These are phyloP conservation scores for Pangasius sanitwongsei DNA, from an alignment of 2,797 vertebrate genomes.

Conservation along the genomic window DNA sequence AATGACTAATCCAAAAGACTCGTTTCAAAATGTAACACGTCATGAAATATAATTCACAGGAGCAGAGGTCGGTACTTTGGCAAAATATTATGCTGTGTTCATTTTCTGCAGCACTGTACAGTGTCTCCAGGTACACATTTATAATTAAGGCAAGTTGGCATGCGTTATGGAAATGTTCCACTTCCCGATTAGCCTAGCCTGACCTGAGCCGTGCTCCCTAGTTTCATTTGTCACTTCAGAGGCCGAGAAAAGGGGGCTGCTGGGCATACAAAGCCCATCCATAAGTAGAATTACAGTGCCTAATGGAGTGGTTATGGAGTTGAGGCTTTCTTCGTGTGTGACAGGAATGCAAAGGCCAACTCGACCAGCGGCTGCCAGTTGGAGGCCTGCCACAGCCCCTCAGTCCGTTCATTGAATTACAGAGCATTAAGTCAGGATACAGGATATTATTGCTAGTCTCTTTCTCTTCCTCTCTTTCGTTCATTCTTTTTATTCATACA, in stretches of 20 bases:
- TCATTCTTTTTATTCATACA: conserved; percentile 37
- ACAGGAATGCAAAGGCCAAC: conserved; percentile 50
- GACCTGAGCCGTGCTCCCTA: conserved; percentile 32
- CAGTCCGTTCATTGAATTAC: conserved; percentile 61
- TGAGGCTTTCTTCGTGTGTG: conserved; percentile 51
- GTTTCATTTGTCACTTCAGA: conserved; percentile 45
- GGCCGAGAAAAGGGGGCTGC: conserved; percentile 35
- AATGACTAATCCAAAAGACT: background rate
- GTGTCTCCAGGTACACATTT: conserved; percentile 22
- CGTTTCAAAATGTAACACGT: conserved; percentile 10
- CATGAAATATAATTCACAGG: conserved; percentile 20
- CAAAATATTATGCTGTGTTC: conserved; percentile 29
- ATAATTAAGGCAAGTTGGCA: conserved; percentile 37
- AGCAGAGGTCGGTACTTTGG: background rate
- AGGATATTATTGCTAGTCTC: conserved; percentile 65
- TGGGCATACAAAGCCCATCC: conserved; percentile 40
- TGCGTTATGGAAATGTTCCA: conserved; percentile 36
- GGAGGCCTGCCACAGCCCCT: conserved; percentile 58
- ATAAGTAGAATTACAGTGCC: conserved; percentile 43
- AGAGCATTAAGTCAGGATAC: conserved; percentile 62
- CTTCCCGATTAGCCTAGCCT: conserved; percentile 25
- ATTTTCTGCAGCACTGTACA: conserved; percentile 24
- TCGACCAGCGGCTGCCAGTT: conserved; percentile 54
- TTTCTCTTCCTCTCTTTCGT: conserved; percentile 52
- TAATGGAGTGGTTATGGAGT: conserved; percentile 50